These are phyloP conservation scores for Centruroides vittatus DNA, from an alignment of 1,140 invertebrate species.

Conservation along the genomic window DNA sequence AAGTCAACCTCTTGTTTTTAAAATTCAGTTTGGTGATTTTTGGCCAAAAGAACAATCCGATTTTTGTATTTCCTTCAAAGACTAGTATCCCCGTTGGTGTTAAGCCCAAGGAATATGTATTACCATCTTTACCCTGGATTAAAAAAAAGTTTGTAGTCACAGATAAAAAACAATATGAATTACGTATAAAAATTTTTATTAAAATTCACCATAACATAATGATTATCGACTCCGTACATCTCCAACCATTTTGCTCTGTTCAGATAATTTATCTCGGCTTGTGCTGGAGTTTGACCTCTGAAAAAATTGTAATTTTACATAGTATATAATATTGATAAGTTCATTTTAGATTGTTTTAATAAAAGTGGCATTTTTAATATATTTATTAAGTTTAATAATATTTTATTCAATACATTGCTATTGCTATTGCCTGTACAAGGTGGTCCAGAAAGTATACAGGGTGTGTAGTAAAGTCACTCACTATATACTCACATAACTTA, in stretches of 20 bases:
- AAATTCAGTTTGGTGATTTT: slow-evolving; percentile 91
- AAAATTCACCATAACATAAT: slow-evolving; percentile 43
- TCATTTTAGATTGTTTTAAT: no score
- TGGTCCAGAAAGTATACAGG: no score
- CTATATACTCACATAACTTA: no score
- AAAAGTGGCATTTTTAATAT: no score
- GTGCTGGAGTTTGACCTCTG: slow-evolving; percentile 15
- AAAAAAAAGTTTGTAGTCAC: background rate
- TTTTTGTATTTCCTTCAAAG: slow-evolving; percentile 86
- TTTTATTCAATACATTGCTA: no score
- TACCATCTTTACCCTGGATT: slow-evolving; percentile 85
- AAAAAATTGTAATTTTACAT: background rate
- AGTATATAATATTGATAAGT: background rate
- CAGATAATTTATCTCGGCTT: slow-evolving; percentile 55
- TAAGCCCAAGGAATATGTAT: slow-evolving; percentile 90
- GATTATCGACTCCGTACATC: slow-evolving; percentile 69
- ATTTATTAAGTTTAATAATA: no score
- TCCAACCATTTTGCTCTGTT: slow-evolving; percentile 70
- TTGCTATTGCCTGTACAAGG: no score
- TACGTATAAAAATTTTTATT: slow-evolving; percentile 30
- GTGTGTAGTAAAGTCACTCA: no score
- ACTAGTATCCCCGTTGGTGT: slow-evolving; percentile 95
- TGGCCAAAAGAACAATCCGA: slow-evolving; percentile 98
- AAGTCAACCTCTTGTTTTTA: slow-evolving; percentile 87
- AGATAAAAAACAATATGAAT: background rate